Evolutionary conservation across 2,113 vertebrate species (phyloP).

Genomic region (Telmatochromis brachygnathus): DNA sequence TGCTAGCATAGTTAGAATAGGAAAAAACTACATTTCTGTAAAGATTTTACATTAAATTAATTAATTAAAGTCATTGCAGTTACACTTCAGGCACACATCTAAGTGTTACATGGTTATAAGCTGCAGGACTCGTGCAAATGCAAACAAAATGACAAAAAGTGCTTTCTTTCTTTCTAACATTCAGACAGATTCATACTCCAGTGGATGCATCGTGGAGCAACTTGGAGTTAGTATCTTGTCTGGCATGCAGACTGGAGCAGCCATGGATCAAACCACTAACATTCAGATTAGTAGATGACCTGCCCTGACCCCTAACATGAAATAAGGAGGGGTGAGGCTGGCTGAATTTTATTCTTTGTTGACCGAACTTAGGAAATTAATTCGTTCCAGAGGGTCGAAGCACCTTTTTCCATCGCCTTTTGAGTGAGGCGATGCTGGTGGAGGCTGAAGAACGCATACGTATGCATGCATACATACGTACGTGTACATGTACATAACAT

Average conservation of each 20-base stretch:
- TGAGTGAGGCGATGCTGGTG: fast-evolving
- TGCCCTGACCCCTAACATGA: background rate
- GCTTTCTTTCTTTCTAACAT: background rate
- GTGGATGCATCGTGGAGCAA: background rate
- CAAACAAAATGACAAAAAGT: background rate
- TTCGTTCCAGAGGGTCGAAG: background rate
- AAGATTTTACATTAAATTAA: background rate
- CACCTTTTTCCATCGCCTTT: background rate
- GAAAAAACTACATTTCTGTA: background rate
- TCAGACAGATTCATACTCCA: background rate
- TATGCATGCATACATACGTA: background rate
- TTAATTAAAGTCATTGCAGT: background rate
- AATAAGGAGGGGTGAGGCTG: background rate
- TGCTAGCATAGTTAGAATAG: background rate
- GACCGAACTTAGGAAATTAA: background rate
- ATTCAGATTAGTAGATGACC: background rate
- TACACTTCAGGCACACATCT: background rate
- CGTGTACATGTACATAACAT: background rate
- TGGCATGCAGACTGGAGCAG: background rate
- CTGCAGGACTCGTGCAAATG: background rate
- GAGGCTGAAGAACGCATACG: fast-evolving
- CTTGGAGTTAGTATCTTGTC: background rate
- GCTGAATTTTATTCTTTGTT: background rate
- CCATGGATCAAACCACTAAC: background rate
- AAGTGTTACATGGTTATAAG: background rate